Base-by-base conservation (phyloP, 2,888 invertebrate species). In the Conistra vaccinii region DNA sequence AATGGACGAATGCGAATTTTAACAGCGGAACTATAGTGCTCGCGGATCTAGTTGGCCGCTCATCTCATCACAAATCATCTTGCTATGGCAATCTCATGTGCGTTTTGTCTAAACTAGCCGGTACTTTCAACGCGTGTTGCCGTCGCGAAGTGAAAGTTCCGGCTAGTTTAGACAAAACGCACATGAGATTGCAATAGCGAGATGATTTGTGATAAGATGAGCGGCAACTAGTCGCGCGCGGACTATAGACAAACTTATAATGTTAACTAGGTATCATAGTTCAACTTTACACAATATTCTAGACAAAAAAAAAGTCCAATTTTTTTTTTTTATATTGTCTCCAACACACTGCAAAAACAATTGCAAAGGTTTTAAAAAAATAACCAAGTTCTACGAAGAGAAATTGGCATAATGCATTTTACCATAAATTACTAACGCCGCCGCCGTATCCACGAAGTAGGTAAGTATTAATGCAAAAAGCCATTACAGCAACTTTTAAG, bases 401-500 rank as follows among this genome's bases (percentile, higher is more conserved):
- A 85, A 89, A 88, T 87, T 86, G 87, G 85, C 84, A 90, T 90
- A 87, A 88, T 88, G 83, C 87, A 78, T 82, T 85, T 73, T 63
- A 62, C 82, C 89, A 91, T 94, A 93, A 94, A 94, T 94, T 90
- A 92, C 85, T 86, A 79, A 73, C 89, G 92, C 91, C 92, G 91
- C 90, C 89, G 92, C 91, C 92, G 91, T 90, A 91, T 90, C 89
- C 92, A 92, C 88, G 85, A 87, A 90, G 90, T 91, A 26, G 53
- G 4, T 53, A 93, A 90, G 90, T 91, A 93, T 95, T 94, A 93
- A 93, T 93, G 93, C 92, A 92, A 91, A 93, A 94, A 91, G 87
- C 93, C 92, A 94, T 95, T 94, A 94, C 86, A 87, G 88, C 89
- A 93, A 94, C 90, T 94, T 95, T 93, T 91, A 92, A 94, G 93